A percentile compares a stretch with the other conserved stretches of the same genome.
Evolutionary conservation across 2,113 vertebrate species (phyloP).

Genomic region (Melanocharis versteri): DNA sequence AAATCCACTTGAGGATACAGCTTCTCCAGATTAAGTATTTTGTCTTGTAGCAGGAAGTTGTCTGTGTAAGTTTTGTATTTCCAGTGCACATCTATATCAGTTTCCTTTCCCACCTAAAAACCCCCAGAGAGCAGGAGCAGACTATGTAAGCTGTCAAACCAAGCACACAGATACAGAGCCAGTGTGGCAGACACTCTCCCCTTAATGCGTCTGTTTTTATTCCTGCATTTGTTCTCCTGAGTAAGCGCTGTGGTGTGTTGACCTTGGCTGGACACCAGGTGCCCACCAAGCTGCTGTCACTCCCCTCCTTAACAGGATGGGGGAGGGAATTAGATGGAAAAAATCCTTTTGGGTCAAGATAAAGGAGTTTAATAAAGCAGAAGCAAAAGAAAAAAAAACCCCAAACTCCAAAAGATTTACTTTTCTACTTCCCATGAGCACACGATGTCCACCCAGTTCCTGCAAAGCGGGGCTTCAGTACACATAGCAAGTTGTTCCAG

Average conservation of each 20-base stretch:
- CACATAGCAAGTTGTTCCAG: accelerated
- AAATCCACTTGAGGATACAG: conserved; percentile 16
- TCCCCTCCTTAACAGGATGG: not conserved
- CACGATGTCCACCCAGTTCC: not conserved
- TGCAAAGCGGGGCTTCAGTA: not conserved
- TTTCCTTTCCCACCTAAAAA: not conserved
- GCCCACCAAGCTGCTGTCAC: not conserved
- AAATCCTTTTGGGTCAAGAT: not conserved
- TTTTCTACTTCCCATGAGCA: not conserved
- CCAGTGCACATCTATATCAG: not conserved
- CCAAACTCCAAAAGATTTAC: not conserved
- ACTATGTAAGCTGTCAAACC: not conserved
- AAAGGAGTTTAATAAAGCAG: not conserved
- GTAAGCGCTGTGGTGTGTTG: not conserved
- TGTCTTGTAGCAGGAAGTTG: not conserved
- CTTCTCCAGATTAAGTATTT: not conserved
- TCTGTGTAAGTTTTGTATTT: not conserved
- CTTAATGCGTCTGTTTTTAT: not conserved
- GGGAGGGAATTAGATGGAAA: not conserved
- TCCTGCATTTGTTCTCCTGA: not conserved
- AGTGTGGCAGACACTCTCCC: not conserved
- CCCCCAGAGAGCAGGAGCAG: not conserved
- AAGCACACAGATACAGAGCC: not conserved
- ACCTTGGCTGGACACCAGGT: not conserved
- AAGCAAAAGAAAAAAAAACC: not conserved